phyloP scores from a whole-genome alignment of 1,140 invertebrate genomes.

The Neodiprion lecontei region DNA sequence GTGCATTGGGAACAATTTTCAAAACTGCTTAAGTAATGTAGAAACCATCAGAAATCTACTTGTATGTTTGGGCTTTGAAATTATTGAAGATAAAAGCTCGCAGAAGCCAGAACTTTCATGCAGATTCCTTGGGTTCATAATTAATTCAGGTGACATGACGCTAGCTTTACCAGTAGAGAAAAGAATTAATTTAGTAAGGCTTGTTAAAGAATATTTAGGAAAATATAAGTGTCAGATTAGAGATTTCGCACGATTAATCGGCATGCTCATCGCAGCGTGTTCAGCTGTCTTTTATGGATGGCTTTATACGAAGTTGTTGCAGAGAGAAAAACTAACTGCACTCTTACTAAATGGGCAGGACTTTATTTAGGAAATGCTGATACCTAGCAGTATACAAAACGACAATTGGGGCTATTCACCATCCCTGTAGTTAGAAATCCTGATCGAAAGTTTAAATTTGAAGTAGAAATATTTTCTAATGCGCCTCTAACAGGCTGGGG shows the following conservation, averaged over 20 bases:
- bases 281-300: conserved; percentile 17
- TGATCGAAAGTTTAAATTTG: conserved; percentile 26
- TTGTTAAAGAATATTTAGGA: background rate
- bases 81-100: conserved; percentile 12
- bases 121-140: conserved; percentile 3
- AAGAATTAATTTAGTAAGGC: background rate
- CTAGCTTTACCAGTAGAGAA: background rate
- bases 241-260: conserved; percentile 18
- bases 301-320: conserved; percentile 18
- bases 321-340: conserved; percentile 25
- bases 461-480: conserved; percentile 45
- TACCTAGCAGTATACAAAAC: conserved; percentile 11
- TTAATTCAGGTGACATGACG: conserved; percentile 12
- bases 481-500: conserved; percentile 45
- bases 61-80: background rate
- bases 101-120: background rate
- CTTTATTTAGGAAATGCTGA: conserved; percentile 15
- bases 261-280: conserved; percentile 16
- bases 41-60: background rate
- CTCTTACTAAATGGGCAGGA: conserved; percentile 19
- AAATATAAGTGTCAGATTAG: background rate
- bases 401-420: conserved; percentile 45
- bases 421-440: conserved; percentile 26
- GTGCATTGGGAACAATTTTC: too few species aligned
- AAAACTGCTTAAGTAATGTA: too few species aligned